Percentiles rank a stretch among this genome's conserved stretches.
These are phyloP conservation scores for Apamea anceps DNA, from an alignment of 2,888 invertebrate genomes.

Conservation along the genomic window DNA sequence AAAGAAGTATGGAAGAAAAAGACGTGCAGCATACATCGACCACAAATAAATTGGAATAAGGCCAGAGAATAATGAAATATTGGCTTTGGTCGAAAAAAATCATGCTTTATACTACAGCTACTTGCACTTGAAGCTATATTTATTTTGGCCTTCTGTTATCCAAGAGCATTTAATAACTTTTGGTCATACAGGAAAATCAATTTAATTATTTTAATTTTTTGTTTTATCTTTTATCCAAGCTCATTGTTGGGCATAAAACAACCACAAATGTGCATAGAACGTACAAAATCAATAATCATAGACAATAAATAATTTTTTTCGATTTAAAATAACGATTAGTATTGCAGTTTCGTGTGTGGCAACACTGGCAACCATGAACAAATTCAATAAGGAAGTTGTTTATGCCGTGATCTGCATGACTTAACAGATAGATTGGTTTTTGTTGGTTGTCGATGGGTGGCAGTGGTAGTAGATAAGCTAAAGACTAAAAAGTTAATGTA, in stretches of 20 bases:
- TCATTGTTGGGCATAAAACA: background rate
- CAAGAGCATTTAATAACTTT: constrained; percentile 9
- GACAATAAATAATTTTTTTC: constrained; percentile 34
- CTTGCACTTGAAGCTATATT: background rate
- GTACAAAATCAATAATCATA: constrained; percentile 38
- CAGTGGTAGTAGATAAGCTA: constrained; percentile 4
- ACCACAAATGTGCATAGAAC: constrained; percentile 16
- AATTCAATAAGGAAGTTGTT: constrained; percentile 64
- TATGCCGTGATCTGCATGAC: constrained; percentile 62
- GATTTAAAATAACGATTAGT: constrained; percentile 48
- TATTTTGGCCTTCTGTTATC: constrained; percentile 18
- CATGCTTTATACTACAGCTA: background rate
- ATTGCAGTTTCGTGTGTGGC: constrained; percentile 42
- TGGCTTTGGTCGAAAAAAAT: background rate
- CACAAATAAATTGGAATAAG: background rate
- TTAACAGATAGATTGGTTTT: constrained; percentile 59
- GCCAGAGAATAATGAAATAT: background rate
- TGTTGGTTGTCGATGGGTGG: constrained; percentile 30
- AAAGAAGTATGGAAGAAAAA: background rate
- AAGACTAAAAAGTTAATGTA: background rate
- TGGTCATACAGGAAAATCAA: constrained; percentile 21
- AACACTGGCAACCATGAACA: constrained; percentile 55
- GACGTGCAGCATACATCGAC: too few species aligned
- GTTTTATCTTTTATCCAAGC: constrained; percentile 12
- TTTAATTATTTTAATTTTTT: background rate